phyloP scores from a whole-genome alignment of 2,113 vertebrate genomes.

The Sialia sialis region DNA sequence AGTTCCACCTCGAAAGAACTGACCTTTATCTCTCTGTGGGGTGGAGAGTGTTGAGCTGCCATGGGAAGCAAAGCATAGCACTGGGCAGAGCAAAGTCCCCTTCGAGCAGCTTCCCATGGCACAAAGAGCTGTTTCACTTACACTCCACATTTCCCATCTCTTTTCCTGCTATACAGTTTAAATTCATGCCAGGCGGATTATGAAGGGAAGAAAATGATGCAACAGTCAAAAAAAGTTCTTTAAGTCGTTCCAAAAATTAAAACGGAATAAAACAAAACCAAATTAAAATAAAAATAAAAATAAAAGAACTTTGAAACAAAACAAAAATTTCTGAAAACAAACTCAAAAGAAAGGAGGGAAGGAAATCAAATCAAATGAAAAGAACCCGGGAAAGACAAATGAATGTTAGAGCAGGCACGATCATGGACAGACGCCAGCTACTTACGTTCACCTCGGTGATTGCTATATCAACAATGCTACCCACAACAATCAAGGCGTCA shows the following conservation, averaged over 20 bases:
- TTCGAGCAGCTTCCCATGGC: constrained; percentile 31
- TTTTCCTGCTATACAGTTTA: constrained; percentile 77
- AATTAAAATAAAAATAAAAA: neutral
- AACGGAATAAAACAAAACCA: constrained; percentile 37
- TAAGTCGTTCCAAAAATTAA: constrained; percentile 65
- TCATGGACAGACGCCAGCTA: constrained; percentile 89
- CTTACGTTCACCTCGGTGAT: constrained; percentile 99
- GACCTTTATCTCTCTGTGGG: constrained; percentile 15
- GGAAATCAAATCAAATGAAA: neutral
- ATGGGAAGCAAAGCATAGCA: constrained; percentile 43
- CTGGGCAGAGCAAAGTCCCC: neutral
- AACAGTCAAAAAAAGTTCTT: constrained; percentile 63
- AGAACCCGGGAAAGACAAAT: constrained; percentile 65
- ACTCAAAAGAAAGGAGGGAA: constrained; percentile 56
- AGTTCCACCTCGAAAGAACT: constrained; percentile 48
- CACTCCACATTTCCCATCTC: constrained; percentile 37
- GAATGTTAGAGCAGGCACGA: constrained; percentile 82
- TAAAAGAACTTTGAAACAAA: constrained; percentile 29
- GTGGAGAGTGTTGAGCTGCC: constrained; percentile 2
- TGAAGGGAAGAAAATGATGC: constrained; percentile 70
- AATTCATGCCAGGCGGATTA: constrained; percentile 77
- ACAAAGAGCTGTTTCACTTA: constrained; percentile 17
- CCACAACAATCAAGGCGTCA: constrained; percentile 99
- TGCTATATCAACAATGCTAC: constrained; percentile 99
- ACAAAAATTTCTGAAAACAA: constrained; percentile 64